Conservation (phyloP, 35 echinoderm and acorn worm genomes). For the Strongylocentrotus purpuratus region DNA sequence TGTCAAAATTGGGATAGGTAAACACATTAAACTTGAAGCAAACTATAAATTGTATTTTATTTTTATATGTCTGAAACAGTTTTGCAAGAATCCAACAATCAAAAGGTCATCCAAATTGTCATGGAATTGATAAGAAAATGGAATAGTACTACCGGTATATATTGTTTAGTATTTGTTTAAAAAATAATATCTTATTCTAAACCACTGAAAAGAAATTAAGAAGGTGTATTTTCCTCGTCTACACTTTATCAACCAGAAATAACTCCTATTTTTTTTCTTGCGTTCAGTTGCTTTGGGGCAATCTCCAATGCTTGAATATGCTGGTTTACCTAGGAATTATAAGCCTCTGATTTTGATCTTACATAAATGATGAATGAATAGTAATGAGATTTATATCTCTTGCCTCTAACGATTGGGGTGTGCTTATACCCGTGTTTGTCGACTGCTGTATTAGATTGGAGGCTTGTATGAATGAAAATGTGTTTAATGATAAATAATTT, state of each 20-base stretch:
- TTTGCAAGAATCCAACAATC: no score
- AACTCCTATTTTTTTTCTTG: background rate
- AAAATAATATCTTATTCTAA: background rate
- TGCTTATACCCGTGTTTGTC: background rate
- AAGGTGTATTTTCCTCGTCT: background rate
- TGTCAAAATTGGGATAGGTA: background rate
- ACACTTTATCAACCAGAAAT: no score
- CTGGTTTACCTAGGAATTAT: background rate
- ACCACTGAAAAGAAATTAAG: background rate
- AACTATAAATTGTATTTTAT: no score
- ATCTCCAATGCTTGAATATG: background rate
- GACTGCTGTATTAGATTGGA: background rate
- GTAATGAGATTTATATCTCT: background rate
- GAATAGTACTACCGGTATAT: background rate
- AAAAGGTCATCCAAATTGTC: no score
- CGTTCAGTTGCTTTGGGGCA: background rate
- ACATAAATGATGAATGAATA: background rate
- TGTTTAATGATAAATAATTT: background rate
- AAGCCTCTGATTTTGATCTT: background rate
- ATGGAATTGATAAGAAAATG: no score
- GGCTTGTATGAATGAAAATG: background rate
- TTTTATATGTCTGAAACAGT: no score
- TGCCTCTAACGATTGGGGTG: slow-evolving; percentile 18
- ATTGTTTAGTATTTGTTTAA: background rate
- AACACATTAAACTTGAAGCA: background rate